Conservation (phyloP, 2,113 vertebrate species). For the Neogobius melanostomus region DNA sequence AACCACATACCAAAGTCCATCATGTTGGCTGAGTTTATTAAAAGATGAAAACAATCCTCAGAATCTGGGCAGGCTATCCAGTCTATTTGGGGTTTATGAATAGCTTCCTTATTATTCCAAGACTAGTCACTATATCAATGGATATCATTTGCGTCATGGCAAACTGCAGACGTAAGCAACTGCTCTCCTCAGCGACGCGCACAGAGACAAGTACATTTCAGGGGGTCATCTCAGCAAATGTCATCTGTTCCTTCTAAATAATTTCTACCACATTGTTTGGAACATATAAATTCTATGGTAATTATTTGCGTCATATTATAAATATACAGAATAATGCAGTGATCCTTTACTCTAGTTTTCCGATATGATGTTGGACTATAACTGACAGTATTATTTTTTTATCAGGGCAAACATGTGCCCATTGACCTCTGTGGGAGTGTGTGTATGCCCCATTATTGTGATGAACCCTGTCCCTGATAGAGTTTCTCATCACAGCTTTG, state of each 20-base stretch:
- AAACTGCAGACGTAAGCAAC: conserved; percentile 39
- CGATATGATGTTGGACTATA: not conserved
- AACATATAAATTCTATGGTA: too few relatives aligned
- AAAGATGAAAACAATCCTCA: not conserved
- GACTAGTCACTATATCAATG: conserved; percentile 28
- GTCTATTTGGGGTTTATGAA: not conserved
- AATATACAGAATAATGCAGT: too few relatives aligned
- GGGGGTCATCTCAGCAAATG: conserved; percentile 25
- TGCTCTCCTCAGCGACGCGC: conserved; percentile 30
- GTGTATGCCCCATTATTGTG: conserved; percentile 61
- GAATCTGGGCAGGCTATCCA: conserved; percentile 43
- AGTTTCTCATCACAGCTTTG: conserved; percentile 71
- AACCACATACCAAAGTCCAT: too few relatives aligned
- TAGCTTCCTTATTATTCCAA: conserved; percentile 18
- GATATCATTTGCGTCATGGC: conserved; percentile 45
- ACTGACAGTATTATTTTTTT: conserved; percentile 22
- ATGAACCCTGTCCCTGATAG: conserved; percentile 72
- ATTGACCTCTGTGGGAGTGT: conserved; percentile 28
- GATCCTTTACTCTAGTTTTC: too few relatives aligned
- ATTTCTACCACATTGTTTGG: not conserved
- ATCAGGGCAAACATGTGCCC: conserved; percentile 8
- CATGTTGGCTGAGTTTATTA: not conserved
- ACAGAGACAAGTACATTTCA: conserved; percentile 8
- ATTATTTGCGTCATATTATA: not conserved
- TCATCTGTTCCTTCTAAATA: not conserved